Conservation (phyloP, 2,797 vertebrate species). For the Phataginus tetradactyla region DNA sequence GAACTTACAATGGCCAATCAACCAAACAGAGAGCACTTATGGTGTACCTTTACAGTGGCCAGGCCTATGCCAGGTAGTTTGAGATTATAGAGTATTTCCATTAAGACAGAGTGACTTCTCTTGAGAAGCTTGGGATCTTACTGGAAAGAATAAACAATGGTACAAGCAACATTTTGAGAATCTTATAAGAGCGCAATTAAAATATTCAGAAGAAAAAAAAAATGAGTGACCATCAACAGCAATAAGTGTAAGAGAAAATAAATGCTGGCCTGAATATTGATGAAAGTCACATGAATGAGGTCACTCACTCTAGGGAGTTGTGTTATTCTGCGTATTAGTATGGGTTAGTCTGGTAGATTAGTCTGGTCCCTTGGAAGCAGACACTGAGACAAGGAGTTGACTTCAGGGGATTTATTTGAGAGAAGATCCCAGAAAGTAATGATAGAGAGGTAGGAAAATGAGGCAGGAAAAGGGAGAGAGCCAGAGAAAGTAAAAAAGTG, state of each 20-base stretch:
- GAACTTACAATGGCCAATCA: background rate
- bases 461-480: background rate
- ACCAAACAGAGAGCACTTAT: background rate
- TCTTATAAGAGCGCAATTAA: background rate
- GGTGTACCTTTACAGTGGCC: too few species aligned
- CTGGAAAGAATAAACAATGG: background rate
- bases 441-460: background rate
- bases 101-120: background rate
- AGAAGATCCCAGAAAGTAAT: background rate
- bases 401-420: background rate
- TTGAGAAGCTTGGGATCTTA: background rate
- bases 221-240: background rate
- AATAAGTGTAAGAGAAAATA: background rate
- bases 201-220: background rate
- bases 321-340: background rate
- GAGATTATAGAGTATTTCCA: background rate
- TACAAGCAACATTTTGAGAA: background rate
- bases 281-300: background rate
- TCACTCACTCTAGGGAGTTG: background rate
- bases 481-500: background rate
- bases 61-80: background rate
- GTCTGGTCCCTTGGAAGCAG: background rate
- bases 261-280: background rate
- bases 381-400: background rate
- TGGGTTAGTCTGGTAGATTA: background rate